phyloP scores from a whole-genome alignment of 2,797 vertebrate species.

The Syngnathus acus region DNA sequence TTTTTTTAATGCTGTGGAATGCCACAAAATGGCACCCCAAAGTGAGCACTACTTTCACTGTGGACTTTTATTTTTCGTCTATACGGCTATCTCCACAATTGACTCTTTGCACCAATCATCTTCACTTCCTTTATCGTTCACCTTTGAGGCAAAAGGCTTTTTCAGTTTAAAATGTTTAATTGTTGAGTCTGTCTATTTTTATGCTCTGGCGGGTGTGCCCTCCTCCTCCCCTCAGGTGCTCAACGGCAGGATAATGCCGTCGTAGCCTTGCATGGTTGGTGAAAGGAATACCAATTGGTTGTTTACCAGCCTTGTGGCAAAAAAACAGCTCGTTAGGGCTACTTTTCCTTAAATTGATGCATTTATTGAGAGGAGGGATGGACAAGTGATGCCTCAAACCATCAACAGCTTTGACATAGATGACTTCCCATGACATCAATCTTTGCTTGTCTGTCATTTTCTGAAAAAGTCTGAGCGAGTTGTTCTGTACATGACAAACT shows the following conservation, averaged over 20 bases:
- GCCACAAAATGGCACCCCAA: no score
- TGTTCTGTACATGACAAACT: not conserved
- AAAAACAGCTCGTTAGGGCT: not conserved
- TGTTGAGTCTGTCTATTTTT: not conserved
- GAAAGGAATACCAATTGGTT: not conserved
- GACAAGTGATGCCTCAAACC: not conserved
- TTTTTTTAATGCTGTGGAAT: no score
- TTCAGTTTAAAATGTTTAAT: not conserved
- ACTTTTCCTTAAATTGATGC: not conserved
- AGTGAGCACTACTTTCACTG: no score
- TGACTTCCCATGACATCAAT: not conserved
- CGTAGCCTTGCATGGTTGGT: not conserved
- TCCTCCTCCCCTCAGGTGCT: not conserved
- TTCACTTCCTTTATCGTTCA: no score
- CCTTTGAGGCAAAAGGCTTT: no score
- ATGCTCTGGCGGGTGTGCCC: not conserved
- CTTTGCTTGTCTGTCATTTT: not conserved
- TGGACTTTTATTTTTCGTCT: no score
- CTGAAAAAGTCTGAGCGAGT: not conserved
- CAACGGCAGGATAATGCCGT: not conserved
- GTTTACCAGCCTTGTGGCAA: not conserved
- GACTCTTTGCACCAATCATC: no score
- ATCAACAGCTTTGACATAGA: not conserved
- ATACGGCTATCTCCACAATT: no score
- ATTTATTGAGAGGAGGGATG: not conserved